Evolutionary conservation across 2,888 invertebrate species (phyloP).

Genomic region (Busseola fusca): DNA sequence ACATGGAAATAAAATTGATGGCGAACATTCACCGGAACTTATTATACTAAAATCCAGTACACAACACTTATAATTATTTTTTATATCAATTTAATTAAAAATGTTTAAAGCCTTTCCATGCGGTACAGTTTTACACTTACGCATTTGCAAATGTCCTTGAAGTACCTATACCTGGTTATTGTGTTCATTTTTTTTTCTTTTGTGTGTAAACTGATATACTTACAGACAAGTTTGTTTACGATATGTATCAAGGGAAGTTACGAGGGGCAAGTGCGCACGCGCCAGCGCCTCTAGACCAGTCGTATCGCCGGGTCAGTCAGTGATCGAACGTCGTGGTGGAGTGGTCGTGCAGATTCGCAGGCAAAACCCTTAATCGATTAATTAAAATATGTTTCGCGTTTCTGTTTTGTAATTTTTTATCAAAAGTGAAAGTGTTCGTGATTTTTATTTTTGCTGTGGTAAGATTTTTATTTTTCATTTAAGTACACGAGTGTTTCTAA

Average conservation of each 20-base stretch:
- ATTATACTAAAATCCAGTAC: neutral
- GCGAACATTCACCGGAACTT: slow-evolving; percentile 36
- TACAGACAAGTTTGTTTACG: slow-evolving; percentile 35
- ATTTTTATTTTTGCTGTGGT: slow-evolving; percentile 15
- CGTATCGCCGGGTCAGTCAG: slow-evolving; percentile 38
- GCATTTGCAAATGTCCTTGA: slow-evolving; percentile 15
- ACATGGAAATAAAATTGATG: slow-evolving; percentile 33
- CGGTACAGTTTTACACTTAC: neutral
- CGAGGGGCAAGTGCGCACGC: slow-evolving; percentile 41
- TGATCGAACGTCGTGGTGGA: slow-evolving; percentile 43
- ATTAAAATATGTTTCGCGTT: slow-evolving; percentile 22
- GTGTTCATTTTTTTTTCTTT: slow-evolving; percentile 1
- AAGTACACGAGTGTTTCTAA: neutral
- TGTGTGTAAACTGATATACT: slow-evolving; percentile 18
- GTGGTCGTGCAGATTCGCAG: slow-evolving; percentile 24
- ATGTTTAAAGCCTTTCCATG: neutral
- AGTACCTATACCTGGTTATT: neutral
- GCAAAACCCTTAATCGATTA: slow-evolving; percentile 17
- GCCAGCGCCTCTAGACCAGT: slow-evolving; percentile 35
- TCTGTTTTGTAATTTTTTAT: slow-evolving; percentile 11
- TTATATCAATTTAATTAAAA: neutral
- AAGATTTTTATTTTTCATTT: slow-evolving; percentile 10
- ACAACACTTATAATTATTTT: neutral
- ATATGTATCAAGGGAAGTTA: slow-evolving; percentile 42
- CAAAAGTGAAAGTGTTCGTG: slow-evolving; percentile 17